These are phyloP conservation scores for Pachyseris speciosa DNA, from an alignment of 64 coral and sea anemone genomes.

Conservation along the genomic window DNA sequence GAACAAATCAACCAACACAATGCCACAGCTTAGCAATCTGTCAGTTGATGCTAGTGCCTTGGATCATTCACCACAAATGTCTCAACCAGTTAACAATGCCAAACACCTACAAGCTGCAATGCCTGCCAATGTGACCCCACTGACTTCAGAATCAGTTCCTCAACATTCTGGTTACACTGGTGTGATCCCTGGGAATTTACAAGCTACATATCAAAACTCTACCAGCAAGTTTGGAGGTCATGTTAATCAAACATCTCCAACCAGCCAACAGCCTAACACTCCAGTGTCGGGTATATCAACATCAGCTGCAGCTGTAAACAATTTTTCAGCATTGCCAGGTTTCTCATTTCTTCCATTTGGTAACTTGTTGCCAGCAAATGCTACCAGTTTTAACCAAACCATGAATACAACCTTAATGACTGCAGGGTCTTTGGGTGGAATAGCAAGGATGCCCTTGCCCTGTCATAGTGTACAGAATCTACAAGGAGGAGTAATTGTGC, in stretches of 20 bases:
- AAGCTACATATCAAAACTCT: neutral
- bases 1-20: neutral
- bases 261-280: neutral
- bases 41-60: neutral
- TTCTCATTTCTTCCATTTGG: neutral
- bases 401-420: neutral
- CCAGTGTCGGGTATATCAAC: neutral
- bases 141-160: neutral
- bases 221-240: neutral
- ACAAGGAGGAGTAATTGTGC: neutral
- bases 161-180: neutral
- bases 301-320: neutral
- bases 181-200: neutral
- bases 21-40: neutral
- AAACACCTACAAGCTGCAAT: neutral
- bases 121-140: neutral
- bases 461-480: neutral
- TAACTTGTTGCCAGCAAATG: conserved; percentile 6
- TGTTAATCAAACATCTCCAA: neutral
- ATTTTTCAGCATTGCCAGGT: neutral
- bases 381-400: neutral
- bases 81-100: neutral
- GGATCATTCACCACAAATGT: neutral
- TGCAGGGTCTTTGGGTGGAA: neutral
- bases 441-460: neutral